Evolutionary conservation across 2,797 vertebrate species (phyloP).

Genomic region (Galagoides demidoff): DNA sequence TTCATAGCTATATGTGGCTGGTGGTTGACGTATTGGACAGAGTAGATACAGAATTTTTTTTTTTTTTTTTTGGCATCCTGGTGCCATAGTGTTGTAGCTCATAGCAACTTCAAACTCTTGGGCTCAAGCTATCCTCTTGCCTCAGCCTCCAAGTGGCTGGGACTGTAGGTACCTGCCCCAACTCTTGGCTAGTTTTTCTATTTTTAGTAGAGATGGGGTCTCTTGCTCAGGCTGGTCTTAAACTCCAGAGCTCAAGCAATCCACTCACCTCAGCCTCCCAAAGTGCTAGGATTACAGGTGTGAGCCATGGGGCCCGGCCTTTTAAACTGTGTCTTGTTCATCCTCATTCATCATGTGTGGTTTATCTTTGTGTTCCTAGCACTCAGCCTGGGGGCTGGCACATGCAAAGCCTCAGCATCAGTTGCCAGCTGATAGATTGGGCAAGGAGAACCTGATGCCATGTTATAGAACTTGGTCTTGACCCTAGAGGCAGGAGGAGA

Average conservation of each 20-base stretch:
- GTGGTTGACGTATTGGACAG: background rate
- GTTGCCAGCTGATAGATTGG: background rate
- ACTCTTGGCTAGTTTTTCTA: too few species aligned
- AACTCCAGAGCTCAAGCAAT: too few species aligned
- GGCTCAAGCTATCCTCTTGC: too few species aligned
- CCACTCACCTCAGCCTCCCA: too few species aligned
- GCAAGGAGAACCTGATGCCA: background rate
- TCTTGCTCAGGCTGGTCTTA: too few species aligned
- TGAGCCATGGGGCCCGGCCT: background rate
- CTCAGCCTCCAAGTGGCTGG: too few species aligned
- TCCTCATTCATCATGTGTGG: background rate
- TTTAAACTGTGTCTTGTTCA: background rate
- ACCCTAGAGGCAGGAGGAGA: background rate
- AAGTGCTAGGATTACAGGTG: too few species aligned
- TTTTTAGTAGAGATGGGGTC: too few species aligned
- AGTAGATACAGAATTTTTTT: background rate
- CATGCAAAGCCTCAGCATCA: background rate
- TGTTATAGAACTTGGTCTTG: background rate
- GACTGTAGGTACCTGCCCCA: too few species aligned
- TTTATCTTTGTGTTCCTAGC: background rate
- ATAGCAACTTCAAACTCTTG: too few species aligned
- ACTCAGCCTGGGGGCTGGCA: background rate
- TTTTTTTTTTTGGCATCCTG: too few species aligned
- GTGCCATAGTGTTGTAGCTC: too few species aligned
- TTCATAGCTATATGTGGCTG: background rate